Conservation (phyloP, 1,140 invertebrate species). For the Ditylenchus dipsaci region DNA sequence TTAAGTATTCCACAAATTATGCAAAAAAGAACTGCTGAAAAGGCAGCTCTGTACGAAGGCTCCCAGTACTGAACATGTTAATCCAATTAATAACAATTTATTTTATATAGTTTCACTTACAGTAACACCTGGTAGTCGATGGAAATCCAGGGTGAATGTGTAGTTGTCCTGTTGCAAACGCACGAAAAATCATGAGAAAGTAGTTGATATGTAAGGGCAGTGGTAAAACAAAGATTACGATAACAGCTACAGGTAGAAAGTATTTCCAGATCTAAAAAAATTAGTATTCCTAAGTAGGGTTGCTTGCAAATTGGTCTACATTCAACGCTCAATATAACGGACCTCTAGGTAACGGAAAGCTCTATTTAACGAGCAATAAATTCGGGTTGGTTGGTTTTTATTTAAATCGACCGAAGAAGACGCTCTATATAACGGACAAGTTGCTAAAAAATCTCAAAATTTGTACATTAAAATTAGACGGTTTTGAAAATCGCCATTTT, state of each 20-base stretch:
- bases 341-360: too few species aligned
- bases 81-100: background rate
- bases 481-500: too few species aligned
- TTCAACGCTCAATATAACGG: too few species aligned
- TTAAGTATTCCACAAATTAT: background rate
- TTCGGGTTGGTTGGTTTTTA: too few species aligned
- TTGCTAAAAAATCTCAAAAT: too few species aligned
- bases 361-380: too few species aligned
- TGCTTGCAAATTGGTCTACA: too few species aligned
- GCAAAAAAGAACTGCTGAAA: background rate
- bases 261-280: background rate
- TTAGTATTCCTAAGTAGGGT: too few species aligned
- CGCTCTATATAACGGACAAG: too few species aligned
- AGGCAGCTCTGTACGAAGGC: background rate
- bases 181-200: background rate
- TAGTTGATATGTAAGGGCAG: background rate
- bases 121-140: background rate
- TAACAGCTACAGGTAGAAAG: background rate
- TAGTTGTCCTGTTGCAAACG: background rate
- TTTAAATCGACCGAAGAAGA: too few species aligned
- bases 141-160: background rate
- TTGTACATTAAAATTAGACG: too few species aligned
- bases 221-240: background rate
- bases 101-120: background rate
- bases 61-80: background rate